Percentiles rank a stretch among this genome's conserved stretches.
These are phyloP conservation scores for Stictonetta naevosa DNA, from an alignment of 2,113 vertebrate species.

Conservation along the genomic window DNA sequence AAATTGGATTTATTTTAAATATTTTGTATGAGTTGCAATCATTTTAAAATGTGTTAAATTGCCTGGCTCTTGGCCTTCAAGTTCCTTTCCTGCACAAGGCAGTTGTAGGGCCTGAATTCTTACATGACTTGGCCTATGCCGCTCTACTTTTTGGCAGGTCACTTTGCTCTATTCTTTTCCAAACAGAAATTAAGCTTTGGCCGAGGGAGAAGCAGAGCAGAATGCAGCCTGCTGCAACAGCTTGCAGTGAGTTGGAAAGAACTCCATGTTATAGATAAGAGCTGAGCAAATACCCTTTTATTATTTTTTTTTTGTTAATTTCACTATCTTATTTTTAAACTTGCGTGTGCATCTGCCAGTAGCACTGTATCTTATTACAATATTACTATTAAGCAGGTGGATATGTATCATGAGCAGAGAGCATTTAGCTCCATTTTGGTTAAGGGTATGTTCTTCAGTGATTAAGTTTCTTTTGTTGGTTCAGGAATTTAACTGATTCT, in stretches of 20 bases:
- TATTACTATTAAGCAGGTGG: conserved; percentile 63
- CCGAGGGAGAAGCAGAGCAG: conserved; percentile 51
- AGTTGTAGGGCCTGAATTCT: conserved; percentile 6
- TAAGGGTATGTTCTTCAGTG: background rate
- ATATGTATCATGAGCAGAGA: background rate
- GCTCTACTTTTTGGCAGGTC: conserved; percentile 57
- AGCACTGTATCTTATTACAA: conserved; percentile 41
- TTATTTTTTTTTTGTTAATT: conserved; percentile 29
- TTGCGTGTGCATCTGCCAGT: conserved; percentile 50
- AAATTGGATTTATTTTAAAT: conserved; percentile 29
- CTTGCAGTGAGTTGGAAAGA: conserved; percentile 69
- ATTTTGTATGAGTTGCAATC: background rate
- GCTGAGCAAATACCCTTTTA: conserved; percentile 44
- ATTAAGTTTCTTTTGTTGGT: background rate
- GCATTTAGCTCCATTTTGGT: background rate
- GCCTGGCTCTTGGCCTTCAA: background rate
- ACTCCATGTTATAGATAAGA: conserved; percentile 61
- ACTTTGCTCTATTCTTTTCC: conserved; percentile 56
- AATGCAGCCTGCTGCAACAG: conserved; percentile 66
- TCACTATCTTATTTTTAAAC: conserved; percentile 66
- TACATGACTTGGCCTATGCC: conserved; percentile 30
- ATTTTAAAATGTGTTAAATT: conserved; percentile 8
- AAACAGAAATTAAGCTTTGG: conserved; percentile 64
- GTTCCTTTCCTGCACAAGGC: conserved; percentile 10
- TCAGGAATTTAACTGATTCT: background rate